These are phyloP conservation scores for Poecilia picta DNA, from an alignment of 2,797 vertebrate genomes.

Conservation along the genomic window DNA sequence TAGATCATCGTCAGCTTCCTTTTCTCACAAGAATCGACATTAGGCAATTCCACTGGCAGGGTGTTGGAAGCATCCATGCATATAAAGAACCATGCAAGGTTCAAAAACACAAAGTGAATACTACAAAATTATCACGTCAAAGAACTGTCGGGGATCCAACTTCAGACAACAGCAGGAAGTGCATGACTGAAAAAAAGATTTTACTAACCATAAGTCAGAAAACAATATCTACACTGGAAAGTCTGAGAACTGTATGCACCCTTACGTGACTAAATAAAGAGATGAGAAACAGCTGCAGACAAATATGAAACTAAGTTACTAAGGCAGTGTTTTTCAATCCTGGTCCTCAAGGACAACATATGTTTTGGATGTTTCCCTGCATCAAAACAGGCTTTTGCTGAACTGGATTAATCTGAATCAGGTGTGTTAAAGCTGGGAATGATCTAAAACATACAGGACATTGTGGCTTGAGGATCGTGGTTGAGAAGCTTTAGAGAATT, in stretches of 20 bases:
- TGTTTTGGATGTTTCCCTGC: no score
- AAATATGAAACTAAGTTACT: not conserved
- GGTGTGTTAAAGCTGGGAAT: no score
- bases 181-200: not conserved
- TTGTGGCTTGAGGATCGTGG: no score
- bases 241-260: not conserved
- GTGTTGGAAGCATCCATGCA: not conserved
- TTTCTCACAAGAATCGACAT: not conserved
- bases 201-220: not conserved
- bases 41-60: not conserved
- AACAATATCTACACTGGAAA: not conserved
- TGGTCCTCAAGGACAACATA: not conserved
- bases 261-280: not conserved
- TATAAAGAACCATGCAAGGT: not conserved
- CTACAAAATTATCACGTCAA: not conserved
- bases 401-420: no score
- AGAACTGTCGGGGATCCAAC: not conserved
- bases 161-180: not conserved
- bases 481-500: no score
- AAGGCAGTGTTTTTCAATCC: no score
- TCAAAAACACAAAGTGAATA: not conserved
- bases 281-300: not conserved
- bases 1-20: not conserved
- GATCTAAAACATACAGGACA: no score
- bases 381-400: no score